Conservation (phyloP, 1,140 invertebrate species). For the Nebria ingens region DNA sequence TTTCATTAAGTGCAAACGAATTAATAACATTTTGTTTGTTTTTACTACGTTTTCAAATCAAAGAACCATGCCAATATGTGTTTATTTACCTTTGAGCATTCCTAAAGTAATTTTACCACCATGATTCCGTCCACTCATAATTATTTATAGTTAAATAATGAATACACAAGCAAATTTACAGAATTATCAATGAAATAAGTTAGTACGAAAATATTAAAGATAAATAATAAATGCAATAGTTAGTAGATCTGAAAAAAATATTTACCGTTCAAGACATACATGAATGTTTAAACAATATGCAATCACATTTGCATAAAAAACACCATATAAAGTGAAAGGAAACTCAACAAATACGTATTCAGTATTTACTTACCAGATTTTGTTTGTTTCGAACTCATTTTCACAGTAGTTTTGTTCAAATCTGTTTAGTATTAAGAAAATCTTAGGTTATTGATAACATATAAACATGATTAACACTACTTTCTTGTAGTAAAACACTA, state of each 20-base stretch:
- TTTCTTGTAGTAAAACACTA: not conserved
- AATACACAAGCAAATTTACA: conserved; percentile 7
- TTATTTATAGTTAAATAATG: not conserved
- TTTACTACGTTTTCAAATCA: conserved; percentile 13
- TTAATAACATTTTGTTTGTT: too few relatives aligned
- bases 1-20: too few relatives aligned
- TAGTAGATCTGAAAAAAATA: conserved; percentile 8
- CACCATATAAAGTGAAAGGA: too few relatives aligned
- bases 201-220: conserved; percentile 2
- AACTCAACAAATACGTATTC: not conserved
- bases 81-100: conserved; percentile 32
- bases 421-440: not conserved
- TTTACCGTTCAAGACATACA: not conserved
- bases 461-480: not conserved
- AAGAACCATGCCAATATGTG: conserved; percentile 10
- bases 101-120: conserved; percentile 32
- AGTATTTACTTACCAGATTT: conserved; percentile 3
- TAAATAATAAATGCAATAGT: not conserved
- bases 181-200: not conserved
- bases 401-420: not conserved
- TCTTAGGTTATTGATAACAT: not conserved
- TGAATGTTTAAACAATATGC: not conserved
- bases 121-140: conserved; percentile 19
- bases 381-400: not conserved
- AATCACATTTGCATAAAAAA: too few relatives aligned